Percentiles rank a stretch among this genome's conserved stretches.
Evolutionary conservation across 2,113 vertebrate species (phyloP).

Genomic region (Sphyrna mokarran): DNA sequence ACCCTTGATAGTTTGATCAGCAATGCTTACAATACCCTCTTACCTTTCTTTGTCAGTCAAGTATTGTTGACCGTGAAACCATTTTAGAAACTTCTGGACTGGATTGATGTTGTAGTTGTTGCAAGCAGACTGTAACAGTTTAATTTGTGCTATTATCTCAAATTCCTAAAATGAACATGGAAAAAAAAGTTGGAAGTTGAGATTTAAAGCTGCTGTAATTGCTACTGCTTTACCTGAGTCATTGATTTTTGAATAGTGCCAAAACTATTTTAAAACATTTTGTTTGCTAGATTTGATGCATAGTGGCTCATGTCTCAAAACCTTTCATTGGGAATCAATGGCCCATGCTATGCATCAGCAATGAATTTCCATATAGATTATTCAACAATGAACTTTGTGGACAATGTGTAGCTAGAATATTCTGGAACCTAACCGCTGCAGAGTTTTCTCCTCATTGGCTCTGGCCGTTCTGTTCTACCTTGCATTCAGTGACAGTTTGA

Average conservation of each 20-base stretch:
- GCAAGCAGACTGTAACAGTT: conserved; percentile 85
- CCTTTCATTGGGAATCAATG: neutral
- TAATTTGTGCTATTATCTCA: conserved; percentile 90
- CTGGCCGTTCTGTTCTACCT: neutral
- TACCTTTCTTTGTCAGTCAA: conserved; percentile 86
- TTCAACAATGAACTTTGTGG: neutral
- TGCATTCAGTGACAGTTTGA: neutral
- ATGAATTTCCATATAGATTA: neutral
- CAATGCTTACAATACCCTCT: neutral
- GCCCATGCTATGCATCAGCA: neutral
- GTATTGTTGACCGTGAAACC: conserved; percentile 73
- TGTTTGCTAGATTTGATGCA: conserved; percentile 40
- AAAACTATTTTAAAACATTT: no score
- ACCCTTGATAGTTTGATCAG: no score
- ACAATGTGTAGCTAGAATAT: neutral
- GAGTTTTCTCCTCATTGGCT: neutral
- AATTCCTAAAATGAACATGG: conserved; percentile 70
- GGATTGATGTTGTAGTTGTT: conserved; percentile 82
- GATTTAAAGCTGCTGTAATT: neutral
- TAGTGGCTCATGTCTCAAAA: neutral
- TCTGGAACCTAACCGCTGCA: neutral
- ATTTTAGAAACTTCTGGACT: conserved; percentile 72
- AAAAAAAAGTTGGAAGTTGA: neutral
- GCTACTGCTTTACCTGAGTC: neutral
- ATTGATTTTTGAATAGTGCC: conserved; percentile 2